These are phyloP conservation scores for Diorhabda carinulata DNA, from an alignment of 1,140 invertebrate species.

Conservation along the genomic window DNA sequence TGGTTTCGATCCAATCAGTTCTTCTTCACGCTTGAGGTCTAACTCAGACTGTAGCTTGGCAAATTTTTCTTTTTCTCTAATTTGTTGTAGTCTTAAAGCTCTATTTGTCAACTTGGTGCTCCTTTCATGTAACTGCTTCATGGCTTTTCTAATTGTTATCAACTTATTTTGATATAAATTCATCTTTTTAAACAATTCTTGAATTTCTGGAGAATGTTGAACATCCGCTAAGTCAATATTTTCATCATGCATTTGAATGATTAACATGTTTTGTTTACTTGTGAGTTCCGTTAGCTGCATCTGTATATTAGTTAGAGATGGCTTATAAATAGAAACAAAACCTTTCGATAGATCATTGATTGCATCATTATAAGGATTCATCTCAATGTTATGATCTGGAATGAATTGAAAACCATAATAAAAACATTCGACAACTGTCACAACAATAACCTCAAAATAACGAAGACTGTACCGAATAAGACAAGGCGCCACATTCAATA, in stretches of 20 bases:
- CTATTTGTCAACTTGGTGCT: slow-evolving; percentile 15
- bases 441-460: too few relatives aligned
- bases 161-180: slow-evolving; percentile 11
- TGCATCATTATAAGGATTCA: slow-evolving; percentile 6
- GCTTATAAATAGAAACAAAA: not conserved
- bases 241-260: slow-evolving; percentile 13
- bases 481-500: too few relatives aligned
- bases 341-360: slow-evolving; percentile 13
- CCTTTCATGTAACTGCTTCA: slow-evolving; percentile 15
- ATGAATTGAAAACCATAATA: too few relatives aligned
- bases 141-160: slow-evolving; percentile 11
- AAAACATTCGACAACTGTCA: too few relatives aligned
- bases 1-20: slow-evolving; percentile 3
- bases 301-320: slow-evolving; percentile 10
- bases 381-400: not conserved
- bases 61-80: slow-evolving; percentile 13
- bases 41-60: slow-evolving; percentile 1
- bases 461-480: too few relatives aligned
- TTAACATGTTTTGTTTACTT: slow-evolving; percentile 5
- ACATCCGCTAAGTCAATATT: slow-evolving; percentile 11
- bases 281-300: slow-evolving; percentile 13
- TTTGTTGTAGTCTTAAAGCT: slow-evolving; percentile 8
- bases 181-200: slow-evolving; percentile 15
- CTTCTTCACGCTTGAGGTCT: not conserved
- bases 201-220: slow-evolving; percentile 17